Percentiles rank a stretch among this genome's conserved stretches.
Conservation (phyloP, 2,797 vertebrate species). For the Chelonia mydas region DNA sequence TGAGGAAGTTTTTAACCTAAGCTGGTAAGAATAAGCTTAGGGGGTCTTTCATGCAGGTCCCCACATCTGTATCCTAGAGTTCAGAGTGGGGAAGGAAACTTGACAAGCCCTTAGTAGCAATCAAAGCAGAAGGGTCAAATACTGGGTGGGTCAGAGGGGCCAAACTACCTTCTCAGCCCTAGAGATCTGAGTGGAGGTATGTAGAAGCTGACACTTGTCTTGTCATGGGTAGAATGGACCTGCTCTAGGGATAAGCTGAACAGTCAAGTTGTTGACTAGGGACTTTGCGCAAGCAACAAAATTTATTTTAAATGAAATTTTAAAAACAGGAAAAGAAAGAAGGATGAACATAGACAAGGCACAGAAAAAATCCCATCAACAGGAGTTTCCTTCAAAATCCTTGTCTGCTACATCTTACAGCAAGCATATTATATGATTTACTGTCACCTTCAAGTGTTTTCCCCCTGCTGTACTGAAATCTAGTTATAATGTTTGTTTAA, state of each 20-base stretch:
- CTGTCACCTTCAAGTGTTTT: background rate
- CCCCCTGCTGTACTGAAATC: background rate
- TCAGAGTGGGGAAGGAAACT: no score
- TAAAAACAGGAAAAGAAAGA: background rate
- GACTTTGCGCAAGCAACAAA: background rate
- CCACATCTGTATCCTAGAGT: no score
- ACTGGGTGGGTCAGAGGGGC: background rate
- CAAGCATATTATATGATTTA: rapidly evolving
- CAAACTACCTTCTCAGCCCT: background rate
- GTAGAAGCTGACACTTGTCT: background rate
- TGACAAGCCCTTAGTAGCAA: background rate
- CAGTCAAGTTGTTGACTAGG: background rate
- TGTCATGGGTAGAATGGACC: background rate
- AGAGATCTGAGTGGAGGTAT: background rate
- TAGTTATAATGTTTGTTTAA: background rate
- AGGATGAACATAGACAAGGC: background rate
- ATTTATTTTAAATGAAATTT: background rate
- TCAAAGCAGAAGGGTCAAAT: background rate
- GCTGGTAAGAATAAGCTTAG: no score
- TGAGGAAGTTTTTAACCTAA: no score
- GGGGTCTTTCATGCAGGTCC: no score
- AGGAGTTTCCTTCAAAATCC: constrained; percentile 30
- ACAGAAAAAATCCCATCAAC: background rate
- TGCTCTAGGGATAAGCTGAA: background rate
- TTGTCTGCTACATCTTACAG: background rate